These are phyloP conservation scores for Pocillopora grandis DNA, from an alignment of 92 coral and sea anemone species.

Conservation along the genomic window DNA sequence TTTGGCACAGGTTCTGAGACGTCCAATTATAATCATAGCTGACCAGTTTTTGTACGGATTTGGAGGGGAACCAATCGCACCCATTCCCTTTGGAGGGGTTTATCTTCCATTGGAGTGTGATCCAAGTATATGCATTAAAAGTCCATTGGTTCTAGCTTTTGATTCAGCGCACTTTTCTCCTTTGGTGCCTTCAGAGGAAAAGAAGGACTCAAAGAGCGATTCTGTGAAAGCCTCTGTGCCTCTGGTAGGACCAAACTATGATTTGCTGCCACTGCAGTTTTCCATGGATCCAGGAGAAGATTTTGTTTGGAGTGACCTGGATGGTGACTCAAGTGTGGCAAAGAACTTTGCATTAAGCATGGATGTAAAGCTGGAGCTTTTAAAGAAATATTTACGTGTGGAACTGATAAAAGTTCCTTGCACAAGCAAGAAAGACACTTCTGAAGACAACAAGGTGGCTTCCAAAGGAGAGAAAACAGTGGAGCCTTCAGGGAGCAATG, in stretches of 20 bases:
- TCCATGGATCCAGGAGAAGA: slow-evolving; percentile 82
- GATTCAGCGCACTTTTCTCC: slow-evolving; percentile 97
- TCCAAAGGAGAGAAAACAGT: slow-evolving; percentile 28
- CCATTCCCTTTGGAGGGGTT: slow-evolving; percentile 96
- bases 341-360: slow-evolving; percentile 54
- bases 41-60: slow-evolving; percentile 84
- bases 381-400: slow-evolving; percentile 78
- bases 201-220: slow-evolving; percentile 37
- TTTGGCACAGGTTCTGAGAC: slow-evolving; percentile 87
- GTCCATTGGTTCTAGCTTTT: slow-evolving; percentile 82
- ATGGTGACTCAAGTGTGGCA: slow-evolving; percentile 48
- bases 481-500: slow-evolving; percentile 6
- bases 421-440: slow-evolving; percentile 50
- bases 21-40: slow-evolving; percentile 89
- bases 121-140: slow-evolving; percentile 69
- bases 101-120: slow-evolving; percentile 91
- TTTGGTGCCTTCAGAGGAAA: slow-evolving; percentile 70
- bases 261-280: slow-evolving; percentile 79
- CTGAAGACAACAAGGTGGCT: slow-evolving; percentile 8
- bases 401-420: slow-evolving; percentile 59
- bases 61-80: slow-evolving; percentile 91
- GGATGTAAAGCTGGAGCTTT: slow-evolving; percentile 63
- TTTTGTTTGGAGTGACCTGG: slow-evolving; percentile 74
- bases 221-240: slow-evolving; percentile 61
- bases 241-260: slow-evolving; percentile 72